Evolutionary conservation across 37 sponge, comb jelly and placozoan genomes (phyloP), one percentile per base, ranked within the genome.

Genomic region (Petrosia ficiformis): DNA sequence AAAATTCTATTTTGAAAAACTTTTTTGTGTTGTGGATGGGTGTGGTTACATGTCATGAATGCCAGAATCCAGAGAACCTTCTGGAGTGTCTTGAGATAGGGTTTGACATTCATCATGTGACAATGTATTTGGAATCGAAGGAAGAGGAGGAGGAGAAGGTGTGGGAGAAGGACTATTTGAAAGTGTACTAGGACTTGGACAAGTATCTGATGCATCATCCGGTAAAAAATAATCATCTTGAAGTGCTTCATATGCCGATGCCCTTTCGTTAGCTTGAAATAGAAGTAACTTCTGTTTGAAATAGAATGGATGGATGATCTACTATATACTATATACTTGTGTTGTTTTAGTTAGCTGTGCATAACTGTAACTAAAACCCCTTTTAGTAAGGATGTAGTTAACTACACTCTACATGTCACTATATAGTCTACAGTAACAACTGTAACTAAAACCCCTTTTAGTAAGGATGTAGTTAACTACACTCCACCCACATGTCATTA

Each of bases 201-300:
- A n/a, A n/a, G n/a, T n/a, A n/a, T n/a, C n/a, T n/a, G n/a, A n/a
- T n/a, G n/a, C n/a, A n/a, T n/a, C n/a, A n/a, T n/a, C n/a, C n/a
- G n/a, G n/a, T n/a, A n/a, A n/a, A n/a, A 90, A 85, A 57, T 86
- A 90, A 0, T 42, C 37, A 60, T 86, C 82, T 21, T 81, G 73
- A 4, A 85, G 30, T 4, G 91, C 82, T 25, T 73, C 61, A n/a
- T 72, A 32, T 1, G 91, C 87, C 59, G 86, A 72, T 0, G 67
- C 65, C 68, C 91, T 76, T 1, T 90, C 69, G 6, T 37, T 30
- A 16, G 68, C 79, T 26, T 72, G 59, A 52, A 90, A 85, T 57
- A 80, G 41, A 24, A 90, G 57, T 67, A 90, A 63, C 41, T 42
- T 72, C 91, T 90, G 39, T 19, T 41, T 1, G 67, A 65, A 71